Evolutionary conservation across 2,113 vertebrate species (phyloP).

Genomic region (Gorsachius goisagi): DNA sequence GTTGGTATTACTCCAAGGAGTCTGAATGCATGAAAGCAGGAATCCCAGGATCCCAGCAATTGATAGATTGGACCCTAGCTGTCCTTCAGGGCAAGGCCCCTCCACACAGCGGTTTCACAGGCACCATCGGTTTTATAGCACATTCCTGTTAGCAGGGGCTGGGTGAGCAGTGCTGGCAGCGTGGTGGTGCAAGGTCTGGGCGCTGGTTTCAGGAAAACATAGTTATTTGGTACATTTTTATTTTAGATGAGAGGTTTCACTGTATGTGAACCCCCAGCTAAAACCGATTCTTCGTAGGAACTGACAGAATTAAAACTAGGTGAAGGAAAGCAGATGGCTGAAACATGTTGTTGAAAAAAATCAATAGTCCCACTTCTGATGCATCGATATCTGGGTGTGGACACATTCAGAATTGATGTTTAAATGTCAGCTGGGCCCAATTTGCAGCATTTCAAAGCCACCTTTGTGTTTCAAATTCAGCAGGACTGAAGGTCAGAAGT

Average conservation of each 20-base stretch:
- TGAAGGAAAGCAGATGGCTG: constrained; percentile 41
- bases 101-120: neutral
- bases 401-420: constrained; percentile 43
- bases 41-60: neutral
- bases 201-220: neutral
- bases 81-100: neutral
- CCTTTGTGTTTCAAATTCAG: constrained; percentile 28
- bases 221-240: neutral
- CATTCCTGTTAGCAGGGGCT: neutral
- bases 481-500: constrained; percentile 35
- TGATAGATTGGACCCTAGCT: neutral
- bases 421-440: constrained; percentile 60
- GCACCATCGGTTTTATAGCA: neutral
- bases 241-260: neutral
- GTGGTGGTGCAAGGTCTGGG: neutral
- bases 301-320: neutral
- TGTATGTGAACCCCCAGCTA: neutral
- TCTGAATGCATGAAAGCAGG: neutral
- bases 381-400: constrained; percentile 56
- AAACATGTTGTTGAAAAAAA: constrained; percentile 42
- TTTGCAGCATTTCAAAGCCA: constrained; percentile 51
- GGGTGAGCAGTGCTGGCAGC: neutral
- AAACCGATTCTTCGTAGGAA: neutral
- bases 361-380: constrained; percentile 51
- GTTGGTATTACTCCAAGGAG: neutral